A percentile compares a stretch with the other conserved stretches of the same genome.
Conservation (phyloP, 2,113 vertebrate genomes). For the Xiphorhynchus elegans region DNA sequence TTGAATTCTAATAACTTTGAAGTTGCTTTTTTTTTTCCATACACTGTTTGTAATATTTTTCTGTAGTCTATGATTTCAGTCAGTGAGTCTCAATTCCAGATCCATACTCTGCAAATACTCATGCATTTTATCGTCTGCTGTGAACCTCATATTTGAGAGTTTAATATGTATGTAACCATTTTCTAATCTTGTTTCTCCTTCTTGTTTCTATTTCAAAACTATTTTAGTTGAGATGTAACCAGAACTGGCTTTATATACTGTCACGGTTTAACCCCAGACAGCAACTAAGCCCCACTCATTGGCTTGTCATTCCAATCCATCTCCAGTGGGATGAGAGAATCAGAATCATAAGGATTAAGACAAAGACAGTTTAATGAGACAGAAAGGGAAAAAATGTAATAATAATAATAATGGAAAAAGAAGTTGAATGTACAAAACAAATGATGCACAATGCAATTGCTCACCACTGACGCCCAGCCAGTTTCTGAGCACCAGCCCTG, state of each 20-base stretch:
- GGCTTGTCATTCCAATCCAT: neutral
- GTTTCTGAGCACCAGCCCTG: neutral
- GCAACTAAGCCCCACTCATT: neutral
- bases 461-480: neutral
- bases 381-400: neutral
- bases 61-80: neutral
- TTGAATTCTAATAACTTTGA: neutral
- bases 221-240: neutral
- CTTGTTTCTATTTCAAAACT: neutral
- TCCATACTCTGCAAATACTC: neutral
- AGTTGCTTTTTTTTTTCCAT: neutral
- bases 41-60: neutral
- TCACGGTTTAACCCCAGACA: rapidly evolving
- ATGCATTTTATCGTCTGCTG: neutral
- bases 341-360: neutral
- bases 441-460: neutral
- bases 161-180: neutral
- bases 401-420: neutral
- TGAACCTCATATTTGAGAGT: neutral
- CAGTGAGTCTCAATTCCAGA: neutral
- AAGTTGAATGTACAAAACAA: neutral
- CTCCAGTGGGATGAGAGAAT: neutral
- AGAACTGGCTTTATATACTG: neutral
- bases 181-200: neutral
- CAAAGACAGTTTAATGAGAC: neutral